Evolutionary conservation across 1,140 invertebrate species (phyloP).

Genomic region (Gonatopus flavifemur): DNA sequence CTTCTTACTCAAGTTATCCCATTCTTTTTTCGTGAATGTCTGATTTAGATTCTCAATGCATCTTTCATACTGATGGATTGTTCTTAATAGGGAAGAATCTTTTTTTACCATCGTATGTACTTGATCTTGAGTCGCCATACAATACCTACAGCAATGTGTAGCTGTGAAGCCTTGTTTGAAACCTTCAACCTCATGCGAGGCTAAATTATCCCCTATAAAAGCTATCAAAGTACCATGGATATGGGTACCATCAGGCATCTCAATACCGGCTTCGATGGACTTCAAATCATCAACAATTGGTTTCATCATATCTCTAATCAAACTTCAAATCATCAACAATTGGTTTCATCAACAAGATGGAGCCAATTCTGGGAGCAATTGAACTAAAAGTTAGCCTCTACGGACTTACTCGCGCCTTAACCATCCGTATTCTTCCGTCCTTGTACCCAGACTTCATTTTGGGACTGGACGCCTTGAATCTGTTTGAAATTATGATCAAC

Average conservation of each 20-base stretch:
- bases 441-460: not conserved
- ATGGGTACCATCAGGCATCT: not conserved
- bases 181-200: not conserved
- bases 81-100: no score
- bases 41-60: no score
- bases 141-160: no score
- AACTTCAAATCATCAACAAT: not conserved
- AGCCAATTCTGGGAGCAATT: no score
- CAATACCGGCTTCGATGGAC: not conserved
- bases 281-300: not conserved
- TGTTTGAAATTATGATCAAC: not conserved
- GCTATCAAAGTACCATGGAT: not conserved
- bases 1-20: no score
- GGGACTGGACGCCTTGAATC: not conserved
- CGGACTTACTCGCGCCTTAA: no score
- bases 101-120: no score
- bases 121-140: not conserved
- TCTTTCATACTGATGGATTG: no score
- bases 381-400: no score
- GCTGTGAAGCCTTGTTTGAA: no score
- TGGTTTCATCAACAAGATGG: conserved; percentile 1
- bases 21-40: no score
- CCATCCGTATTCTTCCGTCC: no score
- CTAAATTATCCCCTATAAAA: not conserved
- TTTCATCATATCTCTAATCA: not conserved